Conservation (phyloP, 53 echinoderm and acorn worm genomes). For the Patiria pectinifera region DNA sequence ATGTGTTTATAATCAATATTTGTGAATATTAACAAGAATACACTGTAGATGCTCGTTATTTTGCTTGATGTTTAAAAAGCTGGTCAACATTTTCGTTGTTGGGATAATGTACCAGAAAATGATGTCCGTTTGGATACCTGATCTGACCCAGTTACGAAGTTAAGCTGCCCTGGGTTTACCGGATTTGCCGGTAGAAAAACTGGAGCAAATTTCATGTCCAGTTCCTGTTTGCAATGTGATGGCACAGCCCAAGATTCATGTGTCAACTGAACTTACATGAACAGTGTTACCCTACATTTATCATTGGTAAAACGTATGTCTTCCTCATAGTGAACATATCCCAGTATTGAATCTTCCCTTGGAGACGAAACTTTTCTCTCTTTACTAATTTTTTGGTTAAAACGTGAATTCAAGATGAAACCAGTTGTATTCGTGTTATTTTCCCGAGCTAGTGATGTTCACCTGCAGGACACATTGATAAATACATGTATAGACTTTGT, state of each 20-base stretch:
- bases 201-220: background rate
- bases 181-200: background rate
- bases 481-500: background rate
- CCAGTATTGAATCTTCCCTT: background rate
- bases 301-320: background rate
- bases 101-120: background rate
- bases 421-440: too few species aligned
- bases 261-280: background rate
- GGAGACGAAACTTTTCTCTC: too few species aligned
- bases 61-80: too few species aligned
- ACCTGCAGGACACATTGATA: background rate
- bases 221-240: background rate
- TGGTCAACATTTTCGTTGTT: background rate
- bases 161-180: background rate
- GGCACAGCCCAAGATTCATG: background rate
- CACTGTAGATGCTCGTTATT: too few species aligned
- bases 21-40: too few species aligned
- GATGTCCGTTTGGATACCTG: background rate
- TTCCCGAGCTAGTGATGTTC: too few species aligned
- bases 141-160: background rate
- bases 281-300: background rate
- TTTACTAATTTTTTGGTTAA: too few species aligned
- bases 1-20: too few species aligned
- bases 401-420: too few species aligned
- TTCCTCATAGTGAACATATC: background rate